Percentiles rank a stretch among this genome's conserved stretches.
Evolutionary conservation across 2,888 invertebrate species (phyloP).

Genomic region (Tholera decimalis): DNA sequence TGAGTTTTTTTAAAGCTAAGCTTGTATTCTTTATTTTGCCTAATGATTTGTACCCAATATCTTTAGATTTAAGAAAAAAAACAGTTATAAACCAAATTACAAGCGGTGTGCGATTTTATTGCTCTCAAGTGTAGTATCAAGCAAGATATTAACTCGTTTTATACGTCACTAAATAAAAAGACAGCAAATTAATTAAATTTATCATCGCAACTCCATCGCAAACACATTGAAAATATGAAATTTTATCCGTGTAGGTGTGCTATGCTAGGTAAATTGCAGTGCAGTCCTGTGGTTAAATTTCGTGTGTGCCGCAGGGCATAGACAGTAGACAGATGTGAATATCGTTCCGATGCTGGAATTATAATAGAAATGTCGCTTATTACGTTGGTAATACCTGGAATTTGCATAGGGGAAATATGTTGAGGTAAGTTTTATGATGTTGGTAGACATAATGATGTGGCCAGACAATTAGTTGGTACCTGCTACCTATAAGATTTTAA

Average conservation of each 20-base stretch:
- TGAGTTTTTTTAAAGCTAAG: no score
- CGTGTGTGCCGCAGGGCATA: constrained; percentile 62
- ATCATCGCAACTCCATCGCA: constrained; percentile 9
- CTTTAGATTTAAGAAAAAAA: no score
- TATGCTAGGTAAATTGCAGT: constrained; percentile 62
- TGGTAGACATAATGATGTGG: constrained; percentile 6
- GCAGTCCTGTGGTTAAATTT: constrained; percentile 70
- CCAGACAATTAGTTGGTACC: not conserved
- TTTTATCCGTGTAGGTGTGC: constrained; percentile 24
- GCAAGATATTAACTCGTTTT: not conserved
- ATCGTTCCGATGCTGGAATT: constrained; percentile 55
- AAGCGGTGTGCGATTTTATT: no score
- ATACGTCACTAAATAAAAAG: not conserved
- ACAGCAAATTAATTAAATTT: constrained; percentile 4
- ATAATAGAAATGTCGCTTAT: constrained; percentile 58
- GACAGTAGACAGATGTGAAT: constrained; percentile 57
- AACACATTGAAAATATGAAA: constrained; percentile 51
- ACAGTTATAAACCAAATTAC: no score
- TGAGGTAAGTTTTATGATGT: constrained; percentile 15
- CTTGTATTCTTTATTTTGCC: no score
- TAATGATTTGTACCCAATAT: no score
- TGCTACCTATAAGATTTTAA: constrained; percentile 1
- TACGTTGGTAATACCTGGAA: constrained; percentile 24
- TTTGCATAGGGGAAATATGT: constrained; percentile 36
- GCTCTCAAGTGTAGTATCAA: no score